A percentile compares a stretch with the other conserved stretches of the same genome.
phyloP scores from a whole-genome alignment of 2,888 invertebrate genomes.

The Bimastos eiseni region DNA sequence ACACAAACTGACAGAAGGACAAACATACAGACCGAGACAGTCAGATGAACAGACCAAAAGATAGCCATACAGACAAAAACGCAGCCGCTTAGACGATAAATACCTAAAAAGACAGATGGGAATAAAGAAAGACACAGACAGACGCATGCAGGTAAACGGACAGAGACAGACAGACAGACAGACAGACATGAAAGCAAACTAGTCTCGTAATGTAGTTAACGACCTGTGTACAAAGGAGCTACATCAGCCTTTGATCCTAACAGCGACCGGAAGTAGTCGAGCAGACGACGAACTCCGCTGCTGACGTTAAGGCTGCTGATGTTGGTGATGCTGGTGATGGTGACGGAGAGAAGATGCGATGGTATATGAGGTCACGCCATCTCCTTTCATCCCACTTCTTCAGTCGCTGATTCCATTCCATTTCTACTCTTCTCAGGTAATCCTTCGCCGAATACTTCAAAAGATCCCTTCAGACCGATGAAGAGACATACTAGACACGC shows the following conservation, averaged over 20 bases:
- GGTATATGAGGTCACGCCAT: neutral
- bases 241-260: neutral
- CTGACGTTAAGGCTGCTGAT: neutral
- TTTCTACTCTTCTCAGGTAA: neutral
- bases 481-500: neutral
- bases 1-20: neutral
- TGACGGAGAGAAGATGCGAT: neutral
- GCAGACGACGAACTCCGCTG: neutral
- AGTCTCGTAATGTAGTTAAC: neutral
- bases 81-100: no score
- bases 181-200: neutral
- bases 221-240: neutral
- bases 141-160: neutral
- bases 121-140: neutral
- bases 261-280: neutral
- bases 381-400: neutral
- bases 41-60: neutral
- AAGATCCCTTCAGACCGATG: neutral
- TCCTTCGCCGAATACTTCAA: neutral
- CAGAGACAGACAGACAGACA: neutral
- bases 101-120: neutral
- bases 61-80: no score
- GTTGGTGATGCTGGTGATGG: neutral
- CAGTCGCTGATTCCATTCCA: neutral
- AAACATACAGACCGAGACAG: neutral